Base-by-base conservation (phyloP, 2,113 vertebrate genomes). In the Rhabdornis inornatus region DNA sequence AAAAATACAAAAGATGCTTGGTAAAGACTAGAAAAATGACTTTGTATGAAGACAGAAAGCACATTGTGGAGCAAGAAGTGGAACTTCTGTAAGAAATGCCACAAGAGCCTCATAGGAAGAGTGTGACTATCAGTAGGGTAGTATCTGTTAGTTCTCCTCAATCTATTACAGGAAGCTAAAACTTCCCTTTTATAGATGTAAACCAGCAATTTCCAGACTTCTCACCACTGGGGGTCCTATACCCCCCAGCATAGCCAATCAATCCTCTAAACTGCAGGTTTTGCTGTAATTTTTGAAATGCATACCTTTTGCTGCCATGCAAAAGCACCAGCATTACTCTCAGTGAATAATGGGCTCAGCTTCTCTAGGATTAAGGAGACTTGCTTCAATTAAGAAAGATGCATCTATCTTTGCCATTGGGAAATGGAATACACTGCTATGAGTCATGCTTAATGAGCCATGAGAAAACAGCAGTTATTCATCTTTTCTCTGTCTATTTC, bases 301-400 rank as follows among this genome's bases (percentile, higher is more conserved):
- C 55, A 14, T 22, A 80, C 64, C 63, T 83, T 16, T 35, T 3
- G 15, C 78, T 2, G 37, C 83, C 74, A 45, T 5, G 14, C 64
- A 79, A 65, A 60, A 71, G 65, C 56, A 87, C 28, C 20, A 42
- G 42, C 49, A 90, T 72, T 69, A 61, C 40, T 87, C 82, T 49
- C 13, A 9, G 57, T 89, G 83, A 95, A 47, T 70, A 90, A 95
- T 17, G 65, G 72, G 44, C 75, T 88, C 88, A 68, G 68, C 40
- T 72, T 49, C 64, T 65, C 57, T 30, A 71, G 90, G 92, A 85
- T 90, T 79, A 85, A 87, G 74, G 78, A 80, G 71, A 63, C 63
- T 88, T 69, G 66, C 64, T 94, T 94, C 85, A 83, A 92, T 90
- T 96, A 95, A 93, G 92, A 89, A 87, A 92, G 83, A 85, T n/a